These are phyloP conservation scores for Drosophila paramelanica DNA, from an alignment of 2,888 invertebrate species.

Conservation along the genomic window DNA sequence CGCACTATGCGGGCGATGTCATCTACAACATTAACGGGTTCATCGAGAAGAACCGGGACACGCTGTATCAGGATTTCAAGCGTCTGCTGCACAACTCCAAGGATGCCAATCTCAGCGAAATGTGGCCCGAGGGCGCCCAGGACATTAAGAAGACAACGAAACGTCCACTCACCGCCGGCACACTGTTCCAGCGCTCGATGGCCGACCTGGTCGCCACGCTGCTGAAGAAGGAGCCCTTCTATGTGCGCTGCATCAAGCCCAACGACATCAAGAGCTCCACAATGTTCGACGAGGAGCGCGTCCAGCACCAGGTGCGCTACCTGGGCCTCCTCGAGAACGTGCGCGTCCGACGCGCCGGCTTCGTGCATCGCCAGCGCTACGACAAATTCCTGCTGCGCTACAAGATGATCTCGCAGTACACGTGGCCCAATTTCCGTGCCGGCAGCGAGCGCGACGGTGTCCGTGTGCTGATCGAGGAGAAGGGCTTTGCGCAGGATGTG, in stretches of 20 bases:
- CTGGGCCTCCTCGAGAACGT: constrained; percentile 98
- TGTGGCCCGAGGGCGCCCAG: constrained; percentile 99
- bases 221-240: constrained; percentile 96
- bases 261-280: constrained; percentile 96
- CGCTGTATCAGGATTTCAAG: constrained; percentile 98
- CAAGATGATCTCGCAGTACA: constrained; percentile 97
- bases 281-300: constrained; percentile 93
- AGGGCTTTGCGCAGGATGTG: constrained; percentile 92
- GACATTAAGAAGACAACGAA: constrained; percentile 96
- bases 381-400: constrained; percentile 97
- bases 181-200: constrained; percentile 98
- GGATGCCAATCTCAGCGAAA: constrained; percentile 90
- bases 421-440: constrained; percentile 97
- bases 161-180: constrained; percentile 96
- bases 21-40: constrained; percentile 95
- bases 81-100: constrained; percentile 93
- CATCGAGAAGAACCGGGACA: constrained; percentile 98
- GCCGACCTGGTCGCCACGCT: constrained; percentile 94
- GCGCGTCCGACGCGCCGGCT: constrained; percentile 97
- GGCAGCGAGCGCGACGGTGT: constrained; percentile 93
- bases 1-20: constrained; percentile 98
- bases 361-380: constrained; percentile 97
- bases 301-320: constrained; percentile 87
- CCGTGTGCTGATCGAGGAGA: constrained; percentile 92
- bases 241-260: constrained; percentile 98